Evolutionary conservation across 2,888 invertebrate genomes (phyloP), one percentile per base, ranked within the genome.

Genomic region (Nysson spinosus): DNA sequence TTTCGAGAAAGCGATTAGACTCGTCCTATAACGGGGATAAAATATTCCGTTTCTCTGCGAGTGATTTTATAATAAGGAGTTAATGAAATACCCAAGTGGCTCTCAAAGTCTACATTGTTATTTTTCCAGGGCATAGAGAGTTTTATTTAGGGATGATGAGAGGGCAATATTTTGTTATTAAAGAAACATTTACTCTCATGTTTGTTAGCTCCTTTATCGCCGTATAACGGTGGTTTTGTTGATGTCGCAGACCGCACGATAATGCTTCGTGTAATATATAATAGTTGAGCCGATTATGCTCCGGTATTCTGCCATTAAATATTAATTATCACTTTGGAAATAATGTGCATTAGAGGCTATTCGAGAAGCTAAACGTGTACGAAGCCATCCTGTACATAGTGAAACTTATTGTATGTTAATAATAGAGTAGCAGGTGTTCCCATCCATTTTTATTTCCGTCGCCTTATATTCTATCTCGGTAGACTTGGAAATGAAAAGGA

Each of bases 271-370:
- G 56, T 57, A 64, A 75, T 60, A 60, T n/a, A n/a, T n/a, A n/a
- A n/a, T 44, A 72, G 64, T 62, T 75, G 60, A 75, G 75, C 72
- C 72, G 75, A 75, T 75, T 75, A 75, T 43, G 52, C 22, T 61
- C 32, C 39, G 39, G 44, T 44, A 47, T 61, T 57, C 47, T 40
- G 50, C 51, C 67, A 72, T 75, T 75, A 75, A 75, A 67, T 75
- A 72, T 69, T 75, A 75, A 75, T 75, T 75, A 72, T 46, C 40
- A 14, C 28, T 30, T 40, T 40, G 54, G n/a, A 62, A 75, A 57
- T 62, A 62, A 58, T 26, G 49, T 61, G 39, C 66, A 56, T 56
- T 56, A 58, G 28, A 30, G 34, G 40, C 49, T 26, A 58, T 42
- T 43, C 20, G 43, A 69, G 44, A 52, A 40, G 56, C 40, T 34